Evolutionary conservation across 2,888 invertebrate species (phyloP), one percentile per base, ranked within the genome.

Genomic region (Drosophila meridionalis): DNA sequence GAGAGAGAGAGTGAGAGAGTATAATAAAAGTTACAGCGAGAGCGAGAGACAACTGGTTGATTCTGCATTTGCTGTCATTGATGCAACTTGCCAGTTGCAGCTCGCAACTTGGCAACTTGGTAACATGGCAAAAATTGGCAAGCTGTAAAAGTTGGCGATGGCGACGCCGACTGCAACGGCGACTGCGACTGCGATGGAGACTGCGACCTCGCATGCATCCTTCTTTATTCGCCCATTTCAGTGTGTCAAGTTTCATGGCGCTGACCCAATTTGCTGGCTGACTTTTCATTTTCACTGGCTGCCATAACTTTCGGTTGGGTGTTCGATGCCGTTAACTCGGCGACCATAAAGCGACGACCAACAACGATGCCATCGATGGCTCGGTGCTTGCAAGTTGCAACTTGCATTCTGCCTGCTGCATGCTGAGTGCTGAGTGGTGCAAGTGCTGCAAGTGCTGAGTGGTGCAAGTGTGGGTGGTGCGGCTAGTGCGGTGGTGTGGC

Each of bases 191-290:
- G 40, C 20, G 8, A 43, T 20, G 9, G 7, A 26, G 28, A 47
- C 55, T 32, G 32, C 58, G 73, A 55, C 26, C 26, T 61, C 12
- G n/a, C 26, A 11, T 62, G 75, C 70, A 62, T 63, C 50, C 62
- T 57, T n/a, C 14, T 14, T 8, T 9, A 8, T 28, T 9, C 58
- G 42, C 53, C 61, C 77, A 69, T 84, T 84, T 84, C 34, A 87
- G 82, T 82, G 82, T 83, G 83, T 87, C 87, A 83, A 83, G 83
- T 83, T 83, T 87, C 85, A 76, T 79, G 85, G 73, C 87, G 87
- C 55, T 83, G 83, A 87, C 83, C 87, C 85, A 83, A 83, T 83
- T 83, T 72, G 60, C 62, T 57, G 45, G 60, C 79, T 87, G 88
- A 82, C 87, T 87, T 82, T 83, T 84, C 79, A 82, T 84, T 83